Percentiles rank a stretch among this genome's conserved stretches.
Evolutionary conservation across 2,113 vertebrate genomes (phyloP).

Genomic region (Tympanuchus pallidicinctus): DNA sequence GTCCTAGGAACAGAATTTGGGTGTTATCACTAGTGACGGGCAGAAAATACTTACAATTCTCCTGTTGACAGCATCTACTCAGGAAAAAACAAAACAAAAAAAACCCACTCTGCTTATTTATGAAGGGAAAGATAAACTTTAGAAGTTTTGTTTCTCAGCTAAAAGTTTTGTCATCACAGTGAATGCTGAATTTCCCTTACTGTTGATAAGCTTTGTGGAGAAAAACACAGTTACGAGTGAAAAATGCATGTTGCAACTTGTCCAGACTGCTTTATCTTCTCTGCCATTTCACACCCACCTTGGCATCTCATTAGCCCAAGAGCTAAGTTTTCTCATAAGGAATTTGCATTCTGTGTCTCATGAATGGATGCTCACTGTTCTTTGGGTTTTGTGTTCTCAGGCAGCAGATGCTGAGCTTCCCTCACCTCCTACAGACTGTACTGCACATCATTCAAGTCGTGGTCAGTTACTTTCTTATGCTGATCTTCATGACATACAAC

Average conservation of each 20-base stretch:
- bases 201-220: background rate
- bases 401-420: slow-evolving; percentile 93
- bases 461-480: slow-evolving; percentile 97
- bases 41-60: background rate
- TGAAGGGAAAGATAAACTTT: background rate
- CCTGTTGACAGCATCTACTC: background rate
- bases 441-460: slow-evolving; percentile 95
- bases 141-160: background rate
- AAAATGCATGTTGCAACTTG: background rate
- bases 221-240: background rate
- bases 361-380: background rate
- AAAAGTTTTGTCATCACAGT: background rate
- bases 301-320: background rate
- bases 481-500: slow-evolving; percentile 99
- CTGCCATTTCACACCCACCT: background rate
- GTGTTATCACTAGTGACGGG: accelerated
- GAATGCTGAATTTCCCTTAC: background rate
- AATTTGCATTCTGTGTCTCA: background rate
- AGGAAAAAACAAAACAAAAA: background rate
- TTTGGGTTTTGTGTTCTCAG: slow-evolving; percentile 72
- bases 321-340: background rate
- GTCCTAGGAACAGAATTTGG: background rate
- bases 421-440: slow-evolving; percentile 91
- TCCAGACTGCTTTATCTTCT: background rate
- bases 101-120: background rate